A percentile compares a stretch with the other conserved stretches of the same genome.
Conservation (phyloP, 2,888 invertebrate genomes). For the Mesopsocus fuscifrons region DNA sequence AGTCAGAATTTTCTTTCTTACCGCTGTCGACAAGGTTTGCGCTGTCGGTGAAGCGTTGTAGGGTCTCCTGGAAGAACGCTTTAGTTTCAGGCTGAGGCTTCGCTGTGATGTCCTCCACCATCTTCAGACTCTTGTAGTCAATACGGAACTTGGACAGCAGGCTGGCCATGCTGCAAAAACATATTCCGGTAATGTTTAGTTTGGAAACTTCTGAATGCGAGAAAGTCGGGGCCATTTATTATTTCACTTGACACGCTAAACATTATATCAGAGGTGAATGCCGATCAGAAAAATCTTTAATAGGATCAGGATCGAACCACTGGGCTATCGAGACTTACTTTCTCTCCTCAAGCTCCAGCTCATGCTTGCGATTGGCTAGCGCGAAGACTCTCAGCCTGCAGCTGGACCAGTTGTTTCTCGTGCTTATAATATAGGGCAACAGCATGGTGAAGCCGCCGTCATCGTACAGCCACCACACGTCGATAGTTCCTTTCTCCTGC, state of each 20-base stretch:
- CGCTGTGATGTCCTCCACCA: conserved; percentile 78
- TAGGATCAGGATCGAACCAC: background rate
- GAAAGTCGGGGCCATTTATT: background rate
- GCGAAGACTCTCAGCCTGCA: conserved; percentile 68
- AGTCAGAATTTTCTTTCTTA: no score
- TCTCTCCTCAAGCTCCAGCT: conserved; percentile 62
- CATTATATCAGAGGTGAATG: no score
- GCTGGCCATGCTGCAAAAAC: conserved; percentile 65
- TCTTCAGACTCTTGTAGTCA: conserved; percentile 76
- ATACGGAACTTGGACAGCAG: conserved; percentile 85
- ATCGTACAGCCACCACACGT: conserved; percentile 95
- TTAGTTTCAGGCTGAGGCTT: conserved; percentile 57
- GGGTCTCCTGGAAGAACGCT: conserved; percentile 48
- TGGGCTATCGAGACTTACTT: conserved; percentile 37
- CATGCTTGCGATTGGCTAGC: conserved; percentile 57
- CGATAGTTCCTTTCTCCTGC: conserved; percentile 61
- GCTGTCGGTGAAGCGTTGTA: conserved; percentile 41
- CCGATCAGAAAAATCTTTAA: no score
- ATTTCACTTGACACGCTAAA: no score
- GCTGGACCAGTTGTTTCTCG: conserved; percentile 53
- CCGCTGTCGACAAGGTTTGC: conserved; percentile 15
- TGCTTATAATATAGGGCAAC: conserved; percentile 67
- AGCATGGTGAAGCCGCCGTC: conserved; percentile 72
- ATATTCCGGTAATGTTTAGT: no score
- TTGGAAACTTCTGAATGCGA: conserved; percentile 11